Conservation (phyloP, 1,140 invertebrate species). For the Tachypleus tridentatus region DNA sequence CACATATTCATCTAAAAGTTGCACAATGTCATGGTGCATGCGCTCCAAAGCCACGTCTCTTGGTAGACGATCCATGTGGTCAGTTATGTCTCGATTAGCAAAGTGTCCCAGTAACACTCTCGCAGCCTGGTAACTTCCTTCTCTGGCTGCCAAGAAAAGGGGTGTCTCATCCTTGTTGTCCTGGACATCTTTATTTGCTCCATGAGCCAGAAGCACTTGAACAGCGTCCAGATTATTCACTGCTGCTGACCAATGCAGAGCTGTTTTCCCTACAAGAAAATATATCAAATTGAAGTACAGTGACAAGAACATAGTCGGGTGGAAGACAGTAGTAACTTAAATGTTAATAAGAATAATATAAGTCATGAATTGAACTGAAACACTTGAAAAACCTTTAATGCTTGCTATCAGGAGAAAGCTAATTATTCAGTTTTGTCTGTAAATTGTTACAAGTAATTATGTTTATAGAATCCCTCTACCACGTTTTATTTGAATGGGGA, state of each 20-base stretch:
- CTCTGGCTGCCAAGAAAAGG: constrained; percentile 82
- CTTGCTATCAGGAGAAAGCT: too few relatives aligned
- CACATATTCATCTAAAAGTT: constrained; percentile 82
- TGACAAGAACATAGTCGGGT: too few relatives aligned
- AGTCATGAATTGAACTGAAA: not conserved
- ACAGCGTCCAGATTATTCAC: constrained; percentile 93
- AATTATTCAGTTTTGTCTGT: too few relatives aligned
- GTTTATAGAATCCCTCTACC: too few relatives aligned
- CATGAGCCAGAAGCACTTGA: constrained; percentile 76
- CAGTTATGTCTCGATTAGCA: constrained; percentile 90
- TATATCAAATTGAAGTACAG: not conserved
- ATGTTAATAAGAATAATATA: not conserved
- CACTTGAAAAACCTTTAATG: not conserved
- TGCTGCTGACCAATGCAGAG: constrained; percentile 91
- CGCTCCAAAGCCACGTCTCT: constrained; percentile 82
- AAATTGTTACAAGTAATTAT: too few relatives aligned
- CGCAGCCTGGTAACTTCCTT: constrained; percentile 85
- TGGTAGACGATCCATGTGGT: constrained; percentile 93
- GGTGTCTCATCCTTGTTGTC: constrained; percentile 95
- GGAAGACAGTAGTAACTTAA: too few relatives aligned
- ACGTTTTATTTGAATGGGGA: too few relatives aligned
- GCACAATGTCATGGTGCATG: constrained; percentile 84
- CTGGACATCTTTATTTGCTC: constrained; percentile 90
- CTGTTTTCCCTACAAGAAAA: constrained; percentile 51
- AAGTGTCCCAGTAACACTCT: constrained; percentile 80